phyloP scores from a whole-genome alignment of 2,797 vertebrate genomes.

The Lagodon rhomboides region DNA sequence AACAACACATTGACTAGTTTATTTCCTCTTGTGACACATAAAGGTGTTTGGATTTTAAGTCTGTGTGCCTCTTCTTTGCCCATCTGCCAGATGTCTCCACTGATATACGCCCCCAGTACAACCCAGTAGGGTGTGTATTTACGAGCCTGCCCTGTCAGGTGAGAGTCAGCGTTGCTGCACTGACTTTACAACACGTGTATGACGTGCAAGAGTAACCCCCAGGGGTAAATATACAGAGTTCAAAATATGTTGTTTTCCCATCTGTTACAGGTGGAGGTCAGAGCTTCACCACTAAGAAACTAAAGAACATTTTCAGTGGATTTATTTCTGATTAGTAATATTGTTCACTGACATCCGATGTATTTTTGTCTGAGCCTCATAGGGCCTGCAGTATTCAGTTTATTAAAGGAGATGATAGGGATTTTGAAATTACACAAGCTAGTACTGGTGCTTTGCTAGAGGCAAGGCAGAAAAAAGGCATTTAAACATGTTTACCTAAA shows the following conservation, averaged over 20 bases:
- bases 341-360: not conserved
- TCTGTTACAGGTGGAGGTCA: not conserved
- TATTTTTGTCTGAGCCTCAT: not conserved
- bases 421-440: not conserved
- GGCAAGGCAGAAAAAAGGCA: not conserved
- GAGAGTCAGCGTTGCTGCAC: slow-evolving; percentile 10
- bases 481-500: slow-evolving; percentile 8
- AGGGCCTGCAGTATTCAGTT: not conserved
- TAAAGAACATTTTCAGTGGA: not conserved
- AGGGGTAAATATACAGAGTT: slow-evolving; percentile 6
- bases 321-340: not conserved
- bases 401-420: not conserved
- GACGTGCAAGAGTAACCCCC: slow-evolving; percentile 3
- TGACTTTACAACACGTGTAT: not conserved
- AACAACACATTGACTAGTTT: slow-evolving; percentile 35
- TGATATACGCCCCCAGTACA: not conserved
- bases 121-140: slow-evolving; percentile 29
- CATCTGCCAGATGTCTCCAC: slow-evolving; percentile 8
- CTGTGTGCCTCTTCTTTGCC: not conserved
- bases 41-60: slow-evolving; percentile 39
- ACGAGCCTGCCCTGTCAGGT: slow-evolving; percentile 27
- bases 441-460: not conserved
- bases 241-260: slow-evolving; percentile 2
- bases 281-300: not conserved
- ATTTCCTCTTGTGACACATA: slow-evolving; percentile 43